A percentile compares a stretch with the other conserved stretches of the same genome.
Conservation (phyloP, 1,140 invertebrate genomes). For the Pachypeltis micranthus region DNA sequence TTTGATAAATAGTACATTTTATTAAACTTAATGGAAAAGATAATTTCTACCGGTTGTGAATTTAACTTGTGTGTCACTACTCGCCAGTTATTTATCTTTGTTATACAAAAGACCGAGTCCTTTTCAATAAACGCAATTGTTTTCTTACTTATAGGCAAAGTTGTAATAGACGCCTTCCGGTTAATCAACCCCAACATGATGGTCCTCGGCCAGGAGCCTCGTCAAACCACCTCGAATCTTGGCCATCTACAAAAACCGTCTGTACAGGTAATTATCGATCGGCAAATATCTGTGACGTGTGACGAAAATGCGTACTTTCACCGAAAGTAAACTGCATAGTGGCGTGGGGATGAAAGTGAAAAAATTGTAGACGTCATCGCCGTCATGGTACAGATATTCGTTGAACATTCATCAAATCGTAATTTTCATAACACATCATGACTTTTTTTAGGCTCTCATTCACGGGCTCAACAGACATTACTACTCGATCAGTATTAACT, state of each 20-base stretch:
- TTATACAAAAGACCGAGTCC: no score
- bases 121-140: no score
- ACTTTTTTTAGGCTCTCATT: slow-evolving; percentile 74
- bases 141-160: slow-evolving; percentile 48
- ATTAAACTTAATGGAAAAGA: no score
- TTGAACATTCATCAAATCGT: background rate
- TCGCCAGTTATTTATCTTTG: no score
- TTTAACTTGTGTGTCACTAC: no score
- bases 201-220: slow-evolving; percentile 94
- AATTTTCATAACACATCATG: background rate
- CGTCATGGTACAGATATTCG: no score
- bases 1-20: background rate
- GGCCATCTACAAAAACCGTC: slow-evolving; percentile 98
- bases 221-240: slow-evolving; percentile 97
- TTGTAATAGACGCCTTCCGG: slow-evolving; percentile 89
- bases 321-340: no score
- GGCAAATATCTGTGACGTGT: no score
- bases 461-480: slow-evolving; percentile 98
- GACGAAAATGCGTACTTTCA: no score
- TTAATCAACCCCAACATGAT: slow-evolving; percentile 99
- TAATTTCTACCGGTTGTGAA: no score
- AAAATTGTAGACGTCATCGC: no score
- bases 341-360: no score
- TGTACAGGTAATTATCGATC: slow-evolving; percentile 75
- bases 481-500: slow-evolving; percentile 99